These are phyloP conservation scores for Sebastes goodei DNA, from an alignment of 2,797 vertebrate genomes.

Conservation along the genomic window DNA sequence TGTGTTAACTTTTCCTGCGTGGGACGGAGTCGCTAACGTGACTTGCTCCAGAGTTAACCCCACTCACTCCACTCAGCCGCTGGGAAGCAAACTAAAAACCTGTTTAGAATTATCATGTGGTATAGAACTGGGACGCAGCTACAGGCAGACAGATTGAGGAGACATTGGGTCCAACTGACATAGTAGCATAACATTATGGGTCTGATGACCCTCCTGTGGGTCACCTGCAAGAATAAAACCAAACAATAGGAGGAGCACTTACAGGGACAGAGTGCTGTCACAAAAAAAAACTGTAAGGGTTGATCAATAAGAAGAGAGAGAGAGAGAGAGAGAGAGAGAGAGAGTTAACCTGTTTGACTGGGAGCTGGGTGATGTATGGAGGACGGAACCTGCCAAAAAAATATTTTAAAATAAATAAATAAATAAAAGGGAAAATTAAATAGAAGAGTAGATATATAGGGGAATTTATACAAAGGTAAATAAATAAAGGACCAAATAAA, in stretches of 20 bases:
- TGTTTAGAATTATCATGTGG: not conserved
- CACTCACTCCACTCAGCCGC: too few relatives aligned
- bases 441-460: too few relatives aligned
- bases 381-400: too few relatives aligned
- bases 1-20: too few relatives aligned
- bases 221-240: not conserved
- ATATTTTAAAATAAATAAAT: too few relatives aligned
- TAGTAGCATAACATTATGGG: not conserved
- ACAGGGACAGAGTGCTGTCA: not conserved
- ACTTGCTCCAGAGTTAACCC: too few relatives aligned
- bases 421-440: too few relatives aligned
- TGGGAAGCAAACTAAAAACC: not conserved
- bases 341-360: not conserved
- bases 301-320: not conserved
- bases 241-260: not conserved
- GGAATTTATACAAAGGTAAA: too few relatives aligned
- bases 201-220: not conserved
- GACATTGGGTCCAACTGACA: not conserved
- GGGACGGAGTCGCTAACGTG: accelerated
- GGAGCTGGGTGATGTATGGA: too few relatives aligned
- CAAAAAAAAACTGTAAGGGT: not conserved
- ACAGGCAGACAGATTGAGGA: not conserved
- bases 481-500: too few relatives aligned
- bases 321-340: not conserved
- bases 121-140: not conserved